Conservation (phyloP, 2,113 vertebrate genomes). For the Anthoscopus minutus region DNA sequence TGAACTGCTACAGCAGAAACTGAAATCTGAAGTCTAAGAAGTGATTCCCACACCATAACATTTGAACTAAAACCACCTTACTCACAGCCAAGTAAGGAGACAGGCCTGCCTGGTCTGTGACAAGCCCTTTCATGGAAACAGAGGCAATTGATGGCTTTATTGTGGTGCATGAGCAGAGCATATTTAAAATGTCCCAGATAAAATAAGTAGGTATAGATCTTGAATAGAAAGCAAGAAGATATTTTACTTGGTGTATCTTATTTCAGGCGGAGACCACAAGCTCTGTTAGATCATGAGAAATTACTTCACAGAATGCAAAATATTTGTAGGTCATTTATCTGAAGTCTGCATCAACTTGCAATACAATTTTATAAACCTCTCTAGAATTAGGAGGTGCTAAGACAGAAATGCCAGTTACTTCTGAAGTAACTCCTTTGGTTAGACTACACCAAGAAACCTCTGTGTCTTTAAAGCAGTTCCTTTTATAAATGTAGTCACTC, state of each 20-base stretch:
- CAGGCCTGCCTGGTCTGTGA: not conserved
- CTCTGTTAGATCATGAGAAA: not conserved
- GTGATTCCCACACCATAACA: not conserved
- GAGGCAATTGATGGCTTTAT: not conserved
- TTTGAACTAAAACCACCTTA: not conserved
- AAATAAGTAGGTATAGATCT: not conserved
- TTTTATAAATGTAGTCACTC: not conserved
- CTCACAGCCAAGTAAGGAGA: not conserved
- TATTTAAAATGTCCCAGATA: not conserved
- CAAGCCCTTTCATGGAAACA: not conserved
- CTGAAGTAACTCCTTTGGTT: not conserved
- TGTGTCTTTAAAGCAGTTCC: not conserved
- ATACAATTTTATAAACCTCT: not conserved
- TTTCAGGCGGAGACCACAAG: not conserved
- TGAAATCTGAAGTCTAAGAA: not conserved
- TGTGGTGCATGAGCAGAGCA: fast-evolving
- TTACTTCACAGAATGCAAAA: not conserved
- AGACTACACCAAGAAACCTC: not conserved
- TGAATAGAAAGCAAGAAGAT: not conserved
- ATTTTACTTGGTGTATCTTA: not conserved
- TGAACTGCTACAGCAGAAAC: not conserved
- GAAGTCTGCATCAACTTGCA: not conserved
- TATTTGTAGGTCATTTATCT: not conserved
- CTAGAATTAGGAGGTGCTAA: not conserved
- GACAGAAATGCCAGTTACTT: not conserved